phyloP scores from a whole-genome alignment of 2,888 invertebrate genomes.

The Seladonia tumulorum region DNA sequence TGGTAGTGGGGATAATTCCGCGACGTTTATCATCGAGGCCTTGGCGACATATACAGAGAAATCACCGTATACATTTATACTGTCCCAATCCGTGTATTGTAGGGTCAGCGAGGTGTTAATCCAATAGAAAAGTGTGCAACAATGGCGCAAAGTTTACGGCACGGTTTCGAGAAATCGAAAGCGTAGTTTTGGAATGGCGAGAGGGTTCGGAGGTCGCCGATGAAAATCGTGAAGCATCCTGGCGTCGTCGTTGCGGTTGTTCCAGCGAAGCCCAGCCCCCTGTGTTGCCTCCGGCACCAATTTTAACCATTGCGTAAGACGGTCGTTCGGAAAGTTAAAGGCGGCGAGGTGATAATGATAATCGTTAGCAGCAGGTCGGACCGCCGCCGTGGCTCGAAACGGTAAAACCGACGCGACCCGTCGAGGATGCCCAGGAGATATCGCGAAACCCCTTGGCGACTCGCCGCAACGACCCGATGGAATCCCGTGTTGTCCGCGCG shows the following conservation, averaged over 20 bases:
- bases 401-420: constrained; percentile 34
- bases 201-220: background rate
- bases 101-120: background rate
- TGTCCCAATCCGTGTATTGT: too few relatives aligned
- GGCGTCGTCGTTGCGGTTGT: constrained; percentile 10
- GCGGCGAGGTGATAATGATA: constrained; percentile 73
- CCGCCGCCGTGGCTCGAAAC: constrained; percentile 56
- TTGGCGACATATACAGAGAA: too few relatives aligned
- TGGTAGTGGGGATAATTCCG: too few relatives aligned
- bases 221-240: constrained; percentile 70
- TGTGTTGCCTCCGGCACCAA: constrained; percentile 53
- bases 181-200: background rate
- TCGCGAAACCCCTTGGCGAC: constrained; percentile 36
- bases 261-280: constrained; percentile 20
- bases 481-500: constrained; percentile 44
- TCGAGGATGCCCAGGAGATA: constrained; percentile 45
- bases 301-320: constrained; percentile 79
- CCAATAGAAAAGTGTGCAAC: background rate
- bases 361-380: constrained; percentile 70
- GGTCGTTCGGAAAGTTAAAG: constrained; percentile 66
- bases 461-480: constrained; percentile 46
- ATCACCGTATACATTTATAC: too few relatives aligned
- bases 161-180: constrained; percentile 8
- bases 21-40: too few relatives aligned
- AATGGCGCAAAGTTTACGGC: background rate